phyloP scores from a whole-genome alignment of 2,797 vertebrate species.

The Enteromius paludinosus region DNA sequence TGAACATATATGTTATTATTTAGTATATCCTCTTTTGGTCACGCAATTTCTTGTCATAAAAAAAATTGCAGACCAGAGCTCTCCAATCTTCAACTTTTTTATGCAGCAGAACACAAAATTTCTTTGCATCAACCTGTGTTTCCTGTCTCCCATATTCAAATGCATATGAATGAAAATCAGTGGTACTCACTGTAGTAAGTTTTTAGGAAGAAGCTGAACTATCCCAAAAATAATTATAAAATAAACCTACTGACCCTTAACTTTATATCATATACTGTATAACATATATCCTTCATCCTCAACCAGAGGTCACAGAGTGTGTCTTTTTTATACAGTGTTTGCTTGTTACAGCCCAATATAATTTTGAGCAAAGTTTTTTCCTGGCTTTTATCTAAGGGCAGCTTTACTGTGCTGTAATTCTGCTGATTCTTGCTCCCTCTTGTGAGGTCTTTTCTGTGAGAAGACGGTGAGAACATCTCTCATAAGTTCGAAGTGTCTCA shows the following conservation, averaged over 20 bases:
- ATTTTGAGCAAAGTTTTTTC: constrained; percentile 3
- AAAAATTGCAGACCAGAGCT: not conserved
- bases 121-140: not conserved
- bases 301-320: constrained; percentile 4
- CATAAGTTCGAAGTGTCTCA: not conserved
- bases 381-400: constrained; percentile 6
- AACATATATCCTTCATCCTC: not conserved
- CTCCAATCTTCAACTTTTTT: constrained; percentile 1
- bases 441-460: constrained; percentile 31
- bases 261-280: not conserved
- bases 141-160: not conserved
- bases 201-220: not conserved
- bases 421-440: constrained; percentile 17
- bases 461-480: not conserved
- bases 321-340: not conserved
- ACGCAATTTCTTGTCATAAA: not conserved
- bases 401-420: constrained; percentile 5
- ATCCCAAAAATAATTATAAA: not conserved
- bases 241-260: not conserved
- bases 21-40: not conserved
- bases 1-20: not conserved
- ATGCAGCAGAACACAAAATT: not conserved
- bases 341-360: not conserved
- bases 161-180: not conserved
- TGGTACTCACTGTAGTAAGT: not conserved